Evolutionary conservation across 2,113 vertebrate species (phyloP), one percentile per base, ranked within the genome.

Genomic region (Butorides virescens): DNA sequence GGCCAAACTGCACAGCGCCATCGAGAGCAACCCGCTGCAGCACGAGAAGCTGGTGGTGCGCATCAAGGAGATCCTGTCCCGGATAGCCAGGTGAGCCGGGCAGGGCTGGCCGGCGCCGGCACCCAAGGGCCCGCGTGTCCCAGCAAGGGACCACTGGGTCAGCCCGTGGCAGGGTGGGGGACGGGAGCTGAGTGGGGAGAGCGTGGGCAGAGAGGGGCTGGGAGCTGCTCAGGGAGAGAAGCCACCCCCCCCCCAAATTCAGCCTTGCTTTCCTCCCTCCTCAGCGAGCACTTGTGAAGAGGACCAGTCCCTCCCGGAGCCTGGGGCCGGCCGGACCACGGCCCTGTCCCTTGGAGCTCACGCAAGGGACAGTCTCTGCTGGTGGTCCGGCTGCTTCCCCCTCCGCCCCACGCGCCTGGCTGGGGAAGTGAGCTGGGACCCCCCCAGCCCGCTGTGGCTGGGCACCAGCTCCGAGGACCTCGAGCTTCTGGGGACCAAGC

Each of bases 1-100:
- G 98, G 99, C 99, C 56, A 99, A 99, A 89, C 98, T 99, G 86
- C 99, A 98, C 93, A 98, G 98, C 5, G 98, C 98, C 72, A 99
- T 99, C 0, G 99, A 99, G 96, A 99, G 98, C 79, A 99, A 99
- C 96, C 99, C 99, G 1, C 97, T 98, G 22, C 99, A 99, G 96
- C 99, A 99, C 1, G 99, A 99, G 61, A 98, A 98, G 1, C 98
- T 99, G 82, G 98, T 99, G 37, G 94, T 97, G 34, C 99, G 99
- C 63, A 98, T 99, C 65, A 99, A 99, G 72, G 99, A 99, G 88
- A 98, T 99, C 93, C 98, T 99, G 80, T 98, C 99, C 94, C 99
- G 98, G 83, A 98, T 99, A 22, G 99, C 99, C 97, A 99, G 99
- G 99, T 99, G 98, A 94, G 96, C 5, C 22, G 55, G 73, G 14